Evolutionary conservation across 2,888 invertebrate species (phyloP).

Genomic region (Epinotia brunnichana): DNA sequence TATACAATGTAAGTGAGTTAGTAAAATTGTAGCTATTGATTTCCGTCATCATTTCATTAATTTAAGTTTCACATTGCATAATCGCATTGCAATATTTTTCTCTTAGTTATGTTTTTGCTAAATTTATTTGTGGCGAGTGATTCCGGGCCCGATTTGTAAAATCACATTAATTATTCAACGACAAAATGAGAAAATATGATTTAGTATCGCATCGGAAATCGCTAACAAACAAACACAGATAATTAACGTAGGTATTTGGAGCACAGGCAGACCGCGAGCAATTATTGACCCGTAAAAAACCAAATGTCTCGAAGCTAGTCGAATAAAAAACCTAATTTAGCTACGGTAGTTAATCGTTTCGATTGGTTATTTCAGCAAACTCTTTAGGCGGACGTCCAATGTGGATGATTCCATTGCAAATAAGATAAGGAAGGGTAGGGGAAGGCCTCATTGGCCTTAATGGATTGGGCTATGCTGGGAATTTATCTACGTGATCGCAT

Average conservation of each 20-base stretch:
- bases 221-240: conserved; percentile 43
- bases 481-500: no score
- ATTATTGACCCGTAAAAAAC: conserved; percentile 32
- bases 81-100: no score
- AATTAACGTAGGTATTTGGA: conserved; percentile 47
- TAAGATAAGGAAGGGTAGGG: no score
- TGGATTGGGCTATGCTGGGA: no score
- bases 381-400: neutral
- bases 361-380: neutral
- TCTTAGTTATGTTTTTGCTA: no score
- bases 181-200: neutral
- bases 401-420: no score
- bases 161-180: neutral
- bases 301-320: conserved; percentile 24
- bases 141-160: neutral
- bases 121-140: no score
- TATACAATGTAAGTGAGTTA: no score
- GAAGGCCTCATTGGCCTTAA: no score
- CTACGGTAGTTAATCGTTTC: conserved; percentile 15
- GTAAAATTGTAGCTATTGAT: no score
- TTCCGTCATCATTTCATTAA: no score
- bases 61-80: no score
- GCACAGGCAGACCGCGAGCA: conserved; percentile 31
- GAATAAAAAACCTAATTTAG: conserved; percentile 26
- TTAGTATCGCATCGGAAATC: conserved; percentile 28